Conservation (phyloP, 2,888 invertebrate genomes). For the Carabus problematicus region DNA sequence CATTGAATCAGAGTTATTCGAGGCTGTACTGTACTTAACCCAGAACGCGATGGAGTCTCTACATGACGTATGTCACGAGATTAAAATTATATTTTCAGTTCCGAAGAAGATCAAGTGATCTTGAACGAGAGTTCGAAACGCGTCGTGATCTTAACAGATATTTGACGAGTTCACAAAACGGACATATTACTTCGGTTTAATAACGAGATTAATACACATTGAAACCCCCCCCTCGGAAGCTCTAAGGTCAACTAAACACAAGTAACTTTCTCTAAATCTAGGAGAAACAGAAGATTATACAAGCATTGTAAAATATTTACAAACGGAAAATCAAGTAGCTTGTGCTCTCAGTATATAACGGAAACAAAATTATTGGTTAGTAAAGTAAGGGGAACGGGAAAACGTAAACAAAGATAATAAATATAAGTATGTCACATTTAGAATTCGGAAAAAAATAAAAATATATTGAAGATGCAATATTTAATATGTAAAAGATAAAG, state of each 20-base stretch:
- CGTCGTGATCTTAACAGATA: too few species aligned
- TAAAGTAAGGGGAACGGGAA: too few species aligned
- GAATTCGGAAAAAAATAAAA: background rate
- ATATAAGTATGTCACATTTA: background rate
- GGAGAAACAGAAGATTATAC: conserved; percentile 34
- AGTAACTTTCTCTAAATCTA: conserved; percentile 37
- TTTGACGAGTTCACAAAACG: too few species aligned
- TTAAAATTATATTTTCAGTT: too few species aligned
- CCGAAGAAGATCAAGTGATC: too few species aligned
- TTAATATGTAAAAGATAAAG: background rate
- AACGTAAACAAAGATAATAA: too few species aligned
- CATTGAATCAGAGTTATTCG: too few species aligned
- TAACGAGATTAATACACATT: conserved; percentile 22
- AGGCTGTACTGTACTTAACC: too few species aligned
- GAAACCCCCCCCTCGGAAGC: conserved; percentile 36
- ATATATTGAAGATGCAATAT: background rate
- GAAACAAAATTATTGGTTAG: background rate
- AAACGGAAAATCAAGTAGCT: conserved; percentile 17
- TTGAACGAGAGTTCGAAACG: too few species aligned
- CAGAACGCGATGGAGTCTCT: too few species aligned
- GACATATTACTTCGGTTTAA: too few species aligned
- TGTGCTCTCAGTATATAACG: conserved; percentile 33
- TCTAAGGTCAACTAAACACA: conserved; percentile 30
- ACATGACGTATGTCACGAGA: too few species aligned
- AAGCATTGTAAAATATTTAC: conserved; percentile 26